Percentiles rank a stretch among this genome's conserved stretches.
phyloP scores from a whole-genome alignment of 2,797 vertebrate genomes.

The Phrynocephalus vlangalii region DNA sequence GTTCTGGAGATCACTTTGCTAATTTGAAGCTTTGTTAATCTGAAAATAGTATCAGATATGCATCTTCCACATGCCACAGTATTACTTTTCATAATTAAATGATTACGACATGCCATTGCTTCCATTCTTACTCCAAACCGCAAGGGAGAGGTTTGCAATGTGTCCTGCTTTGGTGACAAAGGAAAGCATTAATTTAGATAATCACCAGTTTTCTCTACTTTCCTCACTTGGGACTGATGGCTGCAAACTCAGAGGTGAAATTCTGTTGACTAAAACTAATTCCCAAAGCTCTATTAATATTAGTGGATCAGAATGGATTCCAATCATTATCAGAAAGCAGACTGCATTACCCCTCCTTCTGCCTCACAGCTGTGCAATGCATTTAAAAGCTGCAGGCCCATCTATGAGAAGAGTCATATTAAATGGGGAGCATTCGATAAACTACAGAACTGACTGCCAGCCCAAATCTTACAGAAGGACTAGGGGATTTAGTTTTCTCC shows the following conservation, averaged over 20 bases:
- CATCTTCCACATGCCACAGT: neutral
- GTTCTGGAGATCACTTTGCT: neutral
- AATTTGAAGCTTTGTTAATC: neutral
- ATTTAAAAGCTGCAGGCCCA: no score
- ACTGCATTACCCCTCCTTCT: constrained; percentile 41
- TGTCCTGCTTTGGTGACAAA: constrained; percentile 44
- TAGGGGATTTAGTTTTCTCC: no score
- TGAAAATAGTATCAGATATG: neutral
- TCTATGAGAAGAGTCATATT: neutral
- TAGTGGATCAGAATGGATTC: neutral
- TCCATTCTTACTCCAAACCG: constrained; percentile 50
- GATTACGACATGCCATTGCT: constrained; percentile 57
- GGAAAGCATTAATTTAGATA: constrained; percentile 58
- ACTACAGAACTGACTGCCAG: neutral
- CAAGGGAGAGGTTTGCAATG: constrained; percentile 46
- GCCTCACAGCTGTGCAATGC: constrained; percentile 38
- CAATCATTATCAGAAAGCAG: constrained; percentile 15
- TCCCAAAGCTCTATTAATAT: neutral
- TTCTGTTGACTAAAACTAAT: neutral
- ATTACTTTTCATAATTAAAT: constrained; percentile 34
- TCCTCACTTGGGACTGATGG: constrained; percentile 53
- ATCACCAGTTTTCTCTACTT: constrained; percentile 27
- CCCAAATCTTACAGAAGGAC: neutral
- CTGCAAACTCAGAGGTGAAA: constrained; percentile 31
- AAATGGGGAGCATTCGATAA: neutral